Evolutionary conservation across 2,888 invertebrate species (phyloP).

Genomic region (Amiota mariae): DNA sequence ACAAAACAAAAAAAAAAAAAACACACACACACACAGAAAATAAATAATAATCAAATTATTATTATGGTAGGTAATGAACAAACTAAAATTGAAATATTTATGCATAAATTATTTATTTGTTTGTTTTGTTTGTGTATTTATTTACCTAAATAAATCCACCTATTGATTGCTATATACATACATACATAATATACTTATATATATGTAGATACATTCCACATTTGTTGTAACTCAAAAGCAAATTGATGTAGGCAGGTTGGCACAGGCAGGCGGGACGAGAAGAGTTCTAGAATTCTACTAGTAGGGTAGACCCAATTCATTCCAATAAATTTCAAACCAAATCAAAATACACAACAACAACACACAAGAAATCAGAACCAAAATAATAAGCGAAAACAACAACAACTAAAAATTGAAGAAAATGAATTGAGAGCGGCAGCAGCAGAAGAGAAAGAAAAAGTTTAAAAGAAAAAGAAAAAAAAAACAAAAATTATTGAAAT

Average conservation of each 20-base stretch:
- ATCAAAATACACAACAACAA: not conserved
- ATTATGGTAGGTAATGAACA: constrained; percentile 39
- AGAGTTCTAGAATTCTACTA: too few species aligned
- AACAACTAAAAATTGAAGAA: constrained; percentile 13
- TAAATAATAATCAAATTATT: constrained; percentile 27
- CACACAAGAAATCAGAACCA: not conserved
- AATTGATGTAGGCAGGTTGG: not conserved
- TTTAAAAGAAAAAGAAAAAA: constrained; percentile 5
- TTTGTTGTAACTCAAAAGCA: not conserved
- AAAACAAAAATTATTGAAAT: constrained; percentile 18
- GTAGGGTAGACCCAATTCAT: too few species aligned
- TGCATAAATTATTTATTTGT: too few species aligned
- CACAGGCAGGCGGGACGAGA: too few species aligned
- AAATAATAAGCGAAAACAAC: not conserved
- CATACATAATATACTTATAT: not conserved
- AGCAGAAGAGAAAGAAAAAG: constrained; percentile 14
- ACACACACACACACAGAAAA: not conserved
- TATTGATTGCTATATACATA: not conserved
- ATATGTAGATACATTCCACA: not conserved
- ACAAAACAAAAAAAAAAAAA: not conserved
- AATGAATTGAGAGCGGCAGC: not conserved
- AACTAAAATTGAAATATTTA: not conserved
- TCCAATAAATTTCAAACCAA: too few species aligned
- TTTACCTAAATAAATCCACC: too few species aligned
- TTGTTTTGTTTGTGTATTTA: too few species aligned